Evolutionary conservation across 2,797 vertebrate genomes (phyloP), one percentile per base, ranked within the genome.

Genomic region (Sarcophilus harrisii): DNA sequence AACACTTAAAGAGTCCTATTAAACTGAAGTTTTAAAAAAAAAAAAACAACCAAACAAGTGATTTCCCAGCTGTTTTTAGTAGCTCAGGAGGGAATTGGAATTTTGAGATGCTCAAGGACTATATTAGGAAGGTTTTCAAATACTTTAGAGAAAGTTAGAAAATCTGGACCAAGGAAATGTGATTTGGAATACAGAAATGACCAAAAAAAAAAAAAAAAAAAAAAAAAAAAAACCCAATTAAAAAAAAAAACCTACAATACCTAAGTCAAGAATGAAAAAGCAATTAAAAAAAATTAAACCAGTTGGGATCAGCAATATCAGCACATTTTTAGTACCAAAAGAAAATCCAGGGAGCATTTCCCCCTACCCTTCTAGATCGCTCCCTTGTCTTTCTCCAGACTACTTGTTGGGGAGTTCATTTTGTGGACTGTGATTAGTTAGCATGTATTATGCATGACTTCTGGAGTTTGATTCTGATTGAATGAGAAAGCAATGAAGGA

Each of bases 401-500:
- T 30, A 45, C 90, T 52, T 58, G 27, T 16, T 66, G 30, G 90
- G 90, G 6, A 55, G 73, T 12, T 55, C 52, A 13, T 55, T 45
- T 87, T 87, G 49, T n/a, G 57, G 32, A 24, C 52, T 6, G 4
- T 38, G 57, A 62, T 81, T 18, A 73, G 45, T 92, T 24, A 38
- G 45, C 90, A 57, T 57, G 58, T 94, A 90, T 95, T 89, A 92
- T 58, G 93, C 95, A 94, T 59, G 92, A 97, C 60, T 95, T 93
- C 96, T 97, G 96, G 97, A 96, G 59, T 94, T 94, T 96, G 97
- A 92, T 95, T 97, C 95, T 97, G 96, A 96, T n/a, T 96, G 62
- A 62, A 92, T 57, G 91, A 93, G 52, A 97, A 98, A 96, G 93
- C 90, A 92, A 45, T 92, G 95, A 96, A 94, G 96, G 95, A 91